Evolutionary conservation across 2,797 vertebrate species (phyloP).

Genomic region (Caiman crocodilus): DNA sequence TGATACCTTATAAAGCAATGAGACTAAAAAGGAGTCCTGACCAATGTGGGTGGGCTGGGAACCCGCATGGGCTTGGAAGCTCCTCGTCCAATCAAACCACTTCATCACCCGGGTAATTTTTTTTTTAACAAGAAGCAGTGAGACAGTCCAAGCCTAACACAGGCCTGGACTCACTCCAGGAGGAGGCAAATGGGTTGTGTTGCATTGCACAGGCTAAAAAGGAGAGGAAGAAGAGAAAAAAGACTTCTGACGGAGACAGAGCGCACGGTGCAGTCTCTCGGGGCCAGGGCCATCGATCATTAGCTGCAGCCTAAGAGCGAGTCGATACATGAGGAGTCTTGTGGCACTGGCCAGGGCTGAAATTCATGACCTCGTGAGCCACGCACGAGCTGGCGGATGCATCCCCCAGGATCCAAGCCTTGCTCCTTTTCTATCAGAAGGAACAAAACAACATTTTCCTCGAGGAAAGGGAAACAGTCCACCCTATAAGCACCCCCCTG

Average conservation of each 20-base stretch:
- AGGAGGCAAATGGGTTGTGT: constrained; percentile 46
- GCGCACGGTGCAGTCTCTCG: constrained; percentile 1
- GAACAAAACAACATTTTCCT: constrained; percentile 73
- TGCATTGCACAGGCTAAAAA: constrained; percentile 36
- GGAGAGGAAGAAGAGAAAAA: constrained; percentile 4
- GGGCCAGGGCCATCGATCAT: constrained; percentile 45
- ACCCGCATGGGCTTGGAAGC: constrained; percentile 3
- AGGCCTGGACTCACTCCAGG: constrained; percentile 47
- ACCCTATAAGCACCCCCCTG: constrained; percentile 9
- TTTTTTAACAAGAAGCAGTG: constrained; percentile 53
- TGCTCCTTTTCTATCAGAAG: constrained; percentile 13
- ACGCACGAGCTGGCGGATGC: constrained; percentile 36
- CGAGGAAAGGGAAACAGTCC: constrained; percentile 50
- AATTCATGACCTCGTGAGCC: constrained; percentile 1
- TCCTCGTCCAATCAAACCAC: constrained; percentile 48
- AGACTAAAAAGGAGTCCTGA: not conserved
- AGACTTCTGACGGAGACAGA: constrained; percentile 26
- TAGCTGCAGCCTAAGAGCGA: not conserved
- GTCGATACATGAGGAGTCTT: not conserved
- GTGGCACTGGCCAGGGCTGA: constrained; percentile 3
- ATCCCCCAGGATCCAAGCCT: not conserved
- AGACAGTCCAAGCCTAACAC: constrained; percentile 66
- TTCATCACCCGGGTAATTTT: constrained; percentile 62
- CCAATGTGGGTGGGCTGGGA: constrained; percentile 57
- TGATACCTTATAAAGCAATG: not conserved